Evolutionary conservation across 2,113 vertebrate species (phyloP).

Genomic region (Amphiprion ocellaris): DNA sequence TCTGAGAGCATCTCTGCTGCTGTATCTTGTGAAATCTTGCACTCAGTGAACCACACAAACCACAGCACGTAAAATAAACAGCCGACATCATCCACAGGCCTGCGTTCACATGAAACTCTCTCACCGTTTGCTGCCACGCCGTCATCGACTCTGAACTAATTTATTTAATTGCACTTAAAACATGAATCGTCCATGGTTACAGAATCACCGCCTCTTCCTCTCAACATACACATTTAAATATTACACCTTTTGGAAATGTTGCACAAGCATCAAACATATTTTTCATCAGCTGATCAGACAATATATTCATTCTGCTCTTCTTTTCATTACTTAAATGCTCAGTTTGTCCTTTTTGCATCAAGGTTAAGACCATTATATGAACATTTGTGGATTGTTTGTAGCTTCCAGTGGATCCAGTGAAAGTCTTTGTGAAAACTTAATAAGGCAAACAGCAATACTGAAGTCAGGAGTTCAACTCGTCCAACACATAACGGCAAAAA

Average conservation of each 20-base stretch:
- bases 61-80: slow-evolving; percentile 49
- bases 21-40: not conserved
- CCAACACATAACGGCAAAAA: no score
- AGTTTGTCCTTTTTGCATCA: slow-evolving; percentile 22
- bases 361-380: slow-evolving; percentile 7
- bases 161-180: slow-evolving; percentile 76
- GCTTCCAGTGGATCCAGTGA: not conserved
- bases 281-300: not conserved
- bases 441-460: no score
- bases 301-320: no score
- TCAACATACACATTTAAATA: slow-evolving; percentile 33
- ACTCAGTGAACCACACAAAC: slow-evolving; percentile 21
- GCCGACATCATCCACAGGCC: not conserved
- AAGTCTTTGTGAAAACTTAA: not conserved
- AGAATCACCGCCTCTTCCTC: slow-evolving; percentile 4
- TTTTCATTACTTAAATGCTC: slow-evolving; percentile 20
- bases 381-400: not conserved
- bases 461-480: no score
- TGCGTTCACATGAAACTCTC: not conserved
- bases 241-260: slow-evolving; percentile 31
- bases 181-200: not conserved
- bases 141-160: not conserved
- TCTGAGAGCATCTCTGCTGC: slow-evolving; percentile 17
- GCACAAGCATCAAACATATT: not conserved
- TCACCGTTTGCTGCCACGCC: not conserved